phyloP scores from a whole-genome alignment of 2,888 invertebrate genomes.

The Xestia rhomboidea region DNA sequence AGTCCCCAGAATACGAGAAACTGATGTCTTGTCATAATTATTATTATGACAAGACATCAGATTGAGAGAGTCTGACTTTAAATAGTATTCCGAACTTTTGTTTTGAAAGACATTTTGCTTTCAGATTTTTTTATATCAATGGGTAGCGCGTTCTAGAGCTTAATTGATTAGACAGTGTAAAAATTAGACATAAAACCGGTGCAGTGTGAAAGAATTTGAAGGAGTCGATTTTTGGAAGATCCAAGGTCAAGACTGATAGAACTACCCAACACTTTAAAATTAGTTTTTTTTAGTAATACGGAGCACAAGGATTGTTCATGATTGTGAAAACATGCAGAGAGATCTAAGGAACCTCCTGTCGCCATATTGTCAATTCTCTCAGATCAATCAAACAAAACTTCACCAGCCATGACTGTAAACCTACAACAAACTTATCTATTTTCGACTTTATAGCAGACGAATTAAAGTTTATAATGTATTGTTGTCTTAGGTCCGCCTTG shows the following conservation, averaged over 20 bases:
- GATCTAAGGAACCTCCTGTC: not conserved
- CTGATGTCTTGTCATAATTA: no score
- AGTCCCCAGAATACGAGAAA: not conserved
- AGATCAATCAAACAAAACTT: not conserved
- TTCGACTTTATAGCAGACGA: rapidly evolving
- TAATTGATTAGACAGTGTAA: no score
- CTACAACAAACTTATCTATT: not conserved
- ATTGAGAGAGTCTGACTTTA: no score
- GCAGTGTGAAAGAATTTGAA: not conserved
- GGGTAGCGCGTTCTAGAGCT: no score
- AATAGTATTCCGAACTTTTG: no score
- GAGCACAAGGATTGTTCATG: not conserved
- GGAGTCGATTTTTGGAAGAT: not conserved
- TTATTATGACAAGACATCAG: no score
- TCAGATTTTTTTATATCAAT: not conserved
- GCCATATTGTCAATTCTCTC: not conserved
- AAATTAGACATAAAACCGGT: not conserved
- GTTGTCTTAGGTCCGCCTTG: slow-evolving; percentile 92
- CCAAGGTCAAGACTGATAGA: not conserved
- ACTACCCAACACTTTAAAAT: no score
- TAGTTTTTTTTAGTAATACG: not conserved
- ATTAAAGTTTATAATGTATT: not conserved
- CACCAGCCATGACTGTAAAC: not conserved
- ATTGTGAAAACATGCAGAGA: not conserved
- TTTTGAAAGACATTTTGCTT: not conserved